Base-by-base conservation (phyloP, 2,888 invertebrate genomes). In the Nemotelus nigrinus region DNA sequence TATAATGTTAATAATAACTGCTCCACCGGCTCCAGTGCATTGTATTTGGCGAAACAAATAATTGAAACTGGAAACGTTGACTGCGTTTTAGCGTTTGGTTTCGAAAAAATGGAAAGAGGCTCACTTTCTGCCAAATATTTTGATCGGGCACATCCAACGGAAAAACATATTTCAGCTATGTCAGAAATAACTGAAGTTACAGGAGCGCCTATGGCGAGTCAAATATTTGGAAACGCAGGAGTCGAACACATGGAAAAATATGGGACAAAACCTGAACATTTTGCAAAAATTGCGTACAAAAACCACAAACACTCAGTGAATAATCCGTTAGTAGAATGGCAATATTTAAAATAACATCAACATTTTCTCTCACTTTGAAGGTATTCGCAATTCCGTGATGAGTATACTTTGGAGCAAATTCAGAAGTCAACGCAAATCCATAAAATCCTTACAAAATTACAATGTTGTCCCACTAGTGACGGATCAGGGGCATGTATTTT, bases 1-100 rank as follows among this genome's bases (percentile, higher is more conserved):
- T 96, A 94, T 88, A 99, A 99, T 88, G 98, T 99, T 10, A 99
- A 99, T 88, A 99, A 99, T 86, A 98, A 98, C 85, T 99, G 99
- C 85, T 94, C 99, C 0, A 98, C 98, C 1, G 99, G 99, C 47
- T 95, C 98, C 0, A 95, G 94, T 76, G 99, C 99, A 1, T 87
- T 99, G 3, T 91, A 93, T 84, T 89, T 99, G 83, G 97, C 93
- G 0, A 97, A 97, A 85, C 97, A 98, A 87, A 90, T 98, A 41
- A 89, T 99, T n/a, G 94, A 96, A 88, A 92, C 94, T 80, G 97
- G 96, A 8, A 89, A 92, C 83, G 92, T 93, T 25, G 94, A 98
- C 82, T 95, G 98, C 84, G 93, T 95, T 0, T 88, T 99, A 77
- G 98, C 98, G 1, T 88, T 98, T 48, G 99, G 99, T 3, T 99